Evolutionary conservation across 1,140 invertebrate genomes (phyloP).

Genomic region (Pogonus chalceus): DNA sequence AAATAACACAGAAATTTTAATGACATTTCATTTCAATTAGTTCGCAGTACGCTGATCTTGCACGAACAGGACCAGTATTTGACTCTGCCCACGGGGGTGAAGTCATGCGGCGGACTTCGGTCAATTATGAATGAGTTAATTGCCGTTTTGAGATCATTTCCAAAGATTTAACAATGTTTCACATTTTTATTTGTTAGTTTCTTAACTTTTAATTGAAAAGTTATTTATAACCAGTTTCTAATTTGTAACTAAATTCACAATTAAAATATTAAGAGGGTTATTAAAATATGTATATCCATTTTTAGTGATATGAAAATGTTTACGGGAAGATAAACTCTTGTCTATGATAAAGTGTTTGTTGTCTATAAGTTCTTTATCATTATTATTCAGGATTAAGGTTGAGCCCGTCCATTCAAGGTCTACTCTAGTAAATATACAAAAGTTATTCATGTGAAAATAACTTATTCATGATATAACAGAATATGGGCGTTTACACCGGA

Average conservation of each 20-base stretch:
- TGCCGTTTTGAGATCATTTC: background rate
- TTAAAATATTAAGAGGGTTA: no score
- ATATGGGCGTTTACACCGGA: no score
- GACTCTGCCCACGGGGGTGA: background rate
- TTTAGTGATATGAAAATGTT: no score
- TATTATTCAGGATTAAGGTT: background rate
- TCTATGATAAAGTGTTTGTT: background rate
- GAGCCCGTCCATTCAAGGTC: background rate
- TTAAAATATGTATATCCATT: no score
- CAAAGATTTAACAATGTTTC: no score
- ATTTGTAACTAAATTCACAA: no score
- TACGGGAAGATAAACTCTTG: no score
- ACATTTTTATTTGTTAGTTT: no score
- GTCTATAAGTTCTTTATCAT: background rate
- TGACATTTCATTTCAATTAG: conserved; percentile 5
- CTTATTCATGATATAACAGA: background rate
- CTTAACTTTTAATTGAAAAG: no score
- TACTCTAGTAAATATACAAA: background rate
- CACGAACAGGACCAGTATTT: no score
- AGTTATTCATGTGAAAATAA: background rate
- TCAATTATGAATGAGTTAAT: conserved; percentile 2
- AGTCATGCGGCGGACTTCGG: background rate
- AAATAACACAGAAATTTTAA: conserved; percentile 6
- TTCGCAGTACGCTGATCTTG: background rate
- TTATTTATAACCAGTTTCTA: no score